Conservation (phyloP, 2,888 invertebrate genomes). For the Neelides folsomi region DNA sequence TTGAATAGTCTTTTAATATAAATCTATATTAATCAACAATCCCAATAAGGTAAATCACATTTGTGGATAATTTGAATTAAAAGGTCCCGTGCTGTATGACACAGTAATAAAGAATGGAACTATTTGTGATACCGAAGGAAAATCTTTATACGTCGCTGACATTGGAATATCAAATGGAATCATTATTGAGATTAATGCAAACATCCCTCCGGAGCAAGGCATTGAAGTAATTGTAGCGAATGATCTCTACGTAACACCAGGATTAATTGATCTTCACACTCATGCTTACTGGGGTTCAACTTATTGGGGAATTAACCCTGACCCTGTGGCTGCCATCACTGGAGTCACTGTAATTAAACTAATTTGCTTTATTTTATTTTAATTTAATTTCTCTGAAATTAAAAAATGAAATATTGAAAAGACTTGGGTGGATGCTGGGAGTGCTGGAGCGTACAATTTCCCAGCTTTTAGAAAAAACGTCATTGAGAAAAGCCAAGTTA, state of each 20-base stretch:
- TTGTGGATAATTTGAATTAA: too few species aligned
- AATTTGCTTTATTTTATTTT: not conserved
- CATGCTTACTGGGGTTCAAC: conserved; percentile 1
- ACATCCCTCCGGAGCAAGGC: not conserved
- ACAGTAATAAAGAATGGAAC: too few species aligned
- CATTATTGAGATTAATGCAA: not conserved
- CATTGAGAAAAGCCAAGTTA: not conserved
- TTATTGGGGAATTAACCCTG: conserved; percentile 1
- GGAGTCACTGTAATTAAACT: conserved; percentile 1
- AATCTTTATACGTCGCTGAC: too few species aligned
- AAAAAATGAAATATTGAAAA: not conserved
- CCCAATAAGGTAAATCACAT: too few species aligned
- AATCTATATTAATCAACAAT: too few species aligned
- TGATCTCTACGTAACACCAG: not conserved
- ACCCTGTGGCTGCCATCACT: not conserved
- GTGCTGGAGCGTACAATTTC: conserved; percentile 1
- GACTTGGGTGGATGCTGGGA: conserved; percentile 6
- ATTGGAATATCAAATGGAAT: too few species aligned
- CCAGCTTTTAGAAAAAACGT: not conserved
- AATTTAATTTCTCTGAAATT: not conserved
- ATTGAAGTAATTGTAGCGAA: not conserved
- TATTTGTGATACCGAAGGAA: too few species aligned
- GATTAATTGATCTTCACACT: conserved; percentile 2
- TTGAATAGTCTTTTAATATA: too few species aligned
- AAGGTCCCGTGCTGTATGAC: too few species aligned